Evolutionary conservation across 2,113 vertebrate genomes (phyloP), one percentile per base, ranked within the genome.

Genomic region (Lepus americanus): DNA sequence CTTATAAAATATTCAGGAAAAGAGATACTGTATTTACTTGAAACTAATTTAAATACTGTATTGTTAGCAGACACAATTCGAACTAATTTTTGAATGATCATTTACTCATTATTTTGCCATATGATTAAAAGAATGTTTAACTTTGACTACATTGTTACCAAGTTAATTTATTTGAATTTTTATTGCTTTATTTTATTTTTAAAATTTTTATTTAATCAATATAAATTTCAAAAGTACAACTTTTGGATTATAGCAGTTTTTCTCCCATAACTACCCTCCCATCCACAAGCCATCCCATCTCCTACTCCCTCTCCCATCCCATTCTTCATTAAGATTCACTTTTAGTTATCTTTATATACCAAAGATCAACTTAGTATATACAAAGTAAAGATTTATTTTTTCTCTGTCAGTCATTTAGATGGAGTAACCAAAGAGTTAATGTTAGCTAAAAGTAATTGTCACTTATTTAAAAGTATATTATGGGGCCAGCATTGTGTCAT

Each of bases 401-500:
- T 29, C 94, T 94, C 74, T 96, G 67, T 76, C 77, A 51, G 92
- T 94, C 80, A 67, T 92, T 96, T 96, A 86, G 81, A 97, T 94
- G 97, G 95, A 96, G 97, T 96, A 98, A 94, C 90, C 89, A 91
- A 97, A 97, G 90, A 97, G 92, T 92, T 97, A 97, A 96, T 92
- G 76, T 96, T 97, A 96, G 95, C 91, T 95, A 98, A 95, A 97
- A 98, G 94, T 92, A 96, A 97, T 98, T 97, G 97, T 92, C 93
- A 95, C 96, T 95, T 82, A 95, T 97, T 97, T 94, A 87, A 31
- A 95, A 98, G 93, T 80, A 73, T 90, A 97, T 97, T 97, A 97
- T 96, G 96, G 14, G 14, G 19, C 19, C 13, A 19, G 55, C 19
- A 19, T 6, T 59, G 55, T 59, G 19, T 4, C 14, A 59, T 59